Evolutionary conservation across 2,113 vertebrate species (phyloP).

Genomic region (Platysternon megacephalum): DNA sequence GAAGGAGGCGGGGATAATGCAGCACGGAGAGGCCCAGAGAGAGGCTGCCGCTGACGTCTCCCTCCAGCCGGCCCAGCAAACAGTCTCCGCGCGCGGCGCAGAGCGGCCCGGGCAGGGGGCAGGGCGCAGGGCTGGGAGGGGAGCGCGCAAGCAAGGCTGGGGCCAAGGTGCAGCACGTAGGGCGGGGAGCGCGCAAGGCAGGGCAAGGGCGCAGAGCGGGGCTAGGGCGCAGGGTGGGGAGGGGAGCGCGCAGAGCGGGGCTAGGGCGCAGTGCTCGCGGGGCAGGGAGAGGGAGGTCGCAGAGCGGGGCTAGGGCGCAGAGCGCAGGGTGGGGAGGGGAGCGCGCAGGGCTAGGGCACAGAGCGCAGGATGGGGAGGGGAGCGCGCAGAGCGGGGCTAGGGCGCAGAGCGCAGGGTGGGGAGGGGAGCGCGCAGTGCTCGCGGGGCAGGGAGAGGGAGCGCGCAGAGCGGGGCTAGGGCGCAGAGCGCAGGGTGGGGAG

Average conservation of each 20-base stretch:
- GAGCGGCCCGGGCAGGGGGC: background rate
- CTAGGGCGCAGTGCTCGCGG: no score
- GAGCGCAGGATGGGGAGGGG: background rate
- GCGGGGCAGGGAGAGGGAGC: no score
- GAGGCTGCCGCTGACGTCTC: constrained; percentile 62
- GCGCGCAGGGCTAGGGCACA: no score
- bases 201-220: background rate
- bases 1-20: constrained; percentile 82
- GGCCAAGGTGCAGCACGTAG: background rate
- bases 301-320: background rate
- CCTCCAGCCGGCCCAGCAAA: background rate
- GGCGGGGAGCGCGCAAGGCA: background rate
- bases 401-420: background rate
- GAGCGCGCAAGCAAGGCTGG: background rate
- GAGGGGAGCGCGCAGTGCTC: background rate
- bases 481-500: no score
- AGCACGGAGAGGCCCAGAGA: constrained; percentile 81
- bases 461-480: background rate
- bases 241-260: background rate
- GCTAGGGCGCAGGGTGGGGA: no score
- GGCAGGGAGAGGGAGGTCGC: background rate
- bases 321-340: background rate
- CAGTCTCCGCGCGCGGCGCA: background rate
- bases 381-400: background rate
- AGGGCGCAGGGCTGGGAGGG: background rate